A percentile compares a stretch with the other conserved stretches of the same genome.
Evolutionary conservation across 2,888 invertebrate species (phyloP).

Genomic region (Euplexia lucipara): DNA sequence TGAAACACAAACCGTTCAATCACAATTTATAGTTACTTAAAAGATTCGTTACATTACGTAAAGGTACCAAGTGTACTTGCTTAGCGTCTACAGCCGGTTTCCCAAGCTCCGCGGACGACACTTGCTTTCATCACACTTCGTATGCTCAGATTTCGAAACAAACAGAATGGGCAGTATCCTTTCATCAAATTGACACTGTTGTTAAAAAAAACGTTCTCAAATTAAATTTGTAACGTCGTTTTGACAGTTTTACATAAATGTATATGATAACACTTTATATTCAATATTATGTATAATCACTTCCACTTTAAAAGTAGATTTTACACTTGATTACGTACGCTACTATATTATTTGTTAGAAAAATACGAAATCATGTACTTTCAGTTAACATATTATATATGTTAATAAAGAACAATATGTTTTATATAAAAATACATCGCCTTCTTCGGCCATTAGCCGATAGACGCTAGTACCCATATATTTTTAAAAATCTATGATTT

Average conservation of each 20-base stretch:
- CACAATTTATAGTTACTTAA: conserved; percentile 74
- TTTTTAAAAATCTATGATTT: conserved; percentile 90
- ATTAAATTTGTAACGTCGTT: conserved; percentile 83
- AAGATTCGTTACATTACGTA: conserved; percentile 63
- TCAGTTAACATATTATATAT: conserved; percentile 90
- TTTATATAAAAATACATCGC: conserved; percentile 91
- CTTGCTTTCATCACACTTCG: conserved; percentile 24
- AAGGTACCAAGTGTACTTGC: conserved; percentile 45
- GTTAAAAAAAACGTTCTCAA: conserved; percentile 82
- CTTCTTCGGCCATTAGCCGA: conserved; percentile 82
- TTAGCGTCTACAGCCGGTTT: conserved; percentile 53
- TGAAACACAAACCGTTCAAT: conserved; percentile 83
- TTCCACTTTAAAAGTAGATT: conserved; percentile 85
- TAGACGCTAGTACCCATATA: conserved; percentile 88
- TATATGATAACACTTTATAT: conserved; percentile 74
- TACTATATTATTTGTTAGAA: conserved; percentile 88
- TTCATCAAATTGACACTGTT: conserved; percentile 65
- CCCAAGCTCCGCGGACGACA: conserved; percentile 19
- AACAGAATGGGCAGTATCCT: conserved; percentile 61
- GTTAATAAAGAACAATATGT: conserved; percentile 90
- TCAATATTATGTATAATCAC: conserved; percentile 79
- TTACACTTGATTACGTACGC: conserved; percentile 82
- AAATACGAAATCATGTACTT: conserved; percentile 91
- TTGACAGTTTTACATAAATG: conserved; percentile 75
- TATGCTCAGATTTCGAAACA: conserved; percentile 35